Conservation (phyloP, 2,797 vertebrate genomes). For the Tauraco hartlaubi region DNA sequence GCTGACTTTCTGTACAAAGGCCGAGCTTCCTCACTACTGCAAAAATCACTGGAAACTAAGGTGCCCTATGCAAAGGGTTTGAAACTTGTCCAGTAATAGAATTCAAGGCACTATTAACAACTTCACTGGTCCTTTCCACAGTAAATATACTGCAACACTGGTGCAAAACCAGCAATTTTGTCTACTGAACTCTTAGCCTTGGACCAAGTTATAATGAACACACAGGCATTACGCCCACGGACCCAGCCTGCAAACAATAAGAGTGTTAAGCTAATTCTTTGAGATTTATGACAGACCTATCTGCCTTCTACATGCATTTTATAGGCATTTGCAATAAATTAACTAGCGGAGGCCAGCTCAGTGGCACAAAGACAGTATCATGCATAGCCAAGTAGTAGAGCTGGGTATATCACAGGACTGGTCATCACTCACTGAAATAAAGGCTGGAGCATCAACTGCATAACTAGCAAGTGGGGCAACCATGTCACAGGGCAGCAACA, state of each 20-base stretch:
- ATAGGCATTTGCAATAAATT: conserved; percentile 74
- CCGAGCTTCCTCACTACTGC: not conserved
- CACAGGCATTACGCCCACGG: not conserved
- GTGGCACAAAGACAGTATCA: not conserved
- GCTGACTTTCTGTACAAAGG: not conserved
- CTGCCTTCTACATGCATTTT: conserved; percentile 65
- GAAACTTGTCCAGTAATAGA: not conserved
- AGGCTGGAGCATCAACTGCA: not conserved
- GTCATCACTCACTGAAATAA: not conserved
- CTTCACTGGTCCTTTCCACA: not conserved
- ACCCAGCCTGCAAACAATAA: conserved; percentile 39
- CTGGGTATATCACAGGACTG: not conserved
- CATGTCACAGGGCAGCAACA: not conserved
- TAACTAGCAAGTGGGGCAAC: not conserved
- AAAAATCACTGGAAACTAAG: not conserved
- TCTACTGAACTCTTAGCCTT: not conserved
- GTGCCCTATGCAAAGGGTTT: not conserved
- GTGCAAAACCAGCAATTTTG: conserved; percentile 8
- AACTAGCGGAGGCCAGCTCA: conserved; percentile 29
- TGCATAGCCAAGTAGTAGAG: not conserved
- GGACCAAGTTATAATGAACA: conserved; percentile 19
- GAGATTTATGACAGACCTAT: conserved; percentile 72
- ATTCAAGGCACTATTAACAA: not conserved
- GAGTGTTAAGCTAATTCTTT: conserved; percentile 49
- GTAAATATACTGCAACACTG: not conserved